Conservation (phyloP, 2,113 vertebrate species). For the Recurvirostra avosetta region DNA sequence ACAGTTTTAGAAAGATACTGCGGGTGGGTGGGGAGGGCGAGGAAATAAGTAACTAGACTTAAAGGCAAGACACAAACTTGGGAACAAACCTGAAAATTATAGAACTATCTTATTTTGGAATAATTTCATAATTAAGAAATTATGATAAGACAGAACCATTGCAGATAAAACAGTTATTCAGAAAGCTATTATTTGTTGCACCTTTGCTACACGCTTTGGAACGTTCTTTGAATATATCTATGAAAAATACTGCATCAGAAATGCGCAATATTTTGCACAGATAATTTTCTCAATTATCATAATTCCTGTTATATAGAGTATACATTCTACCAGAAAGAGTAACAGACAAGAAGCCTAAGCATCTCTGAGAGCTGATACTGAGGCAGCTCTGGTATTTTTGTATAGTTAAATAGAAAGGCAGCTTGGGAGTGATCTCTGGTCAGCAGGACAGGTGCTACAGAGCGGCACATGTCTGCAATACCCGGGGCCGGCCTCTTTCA, state of each 20-base stretch:
- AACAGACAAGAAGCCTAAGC: not conserved
- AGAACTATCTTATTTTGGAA: not conserved
- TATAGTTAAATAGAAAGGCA: fast-evolving
- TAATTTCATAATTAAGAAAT: not conserved
- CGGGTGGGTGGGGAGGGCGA: fast-evolving
- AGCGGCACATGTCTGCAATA: fast-evolving
- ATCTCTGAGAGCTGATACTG: not conserved
- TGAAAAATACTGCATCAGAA: not conserved
- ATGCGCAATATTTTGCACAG: not conserved
- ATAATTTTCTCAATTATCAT: not conserved
- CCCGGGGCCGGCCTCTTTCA: not conserved
- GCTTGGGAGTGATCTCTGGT: not conserved
- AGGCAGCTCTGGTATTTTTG: not conserved
- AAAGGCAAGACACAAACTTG: not conserved
- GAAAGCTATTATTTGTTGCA: not conserved
- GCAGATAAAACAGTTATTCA: not conserved
- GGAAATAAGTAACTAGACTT: not conserved
- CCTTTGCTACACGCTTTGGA: not conserved
- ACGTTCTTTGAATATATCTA: not conserved
- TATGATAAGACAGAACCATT: not conserved
- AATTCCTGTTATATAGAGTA: not conserved
- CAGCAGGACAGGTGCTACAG: not conserved
- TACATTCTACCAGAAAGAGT: not conserved
- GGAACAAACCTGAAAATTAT: not conserved
- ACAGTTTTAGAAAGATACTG: not conserved